A percentile compares a stretch with the other conserved stretches of the same genome.
Evolutionary conservation across 2,113 vertebrate species (phyloP).

Genomic region (Myotis yumanensis): DNA sequence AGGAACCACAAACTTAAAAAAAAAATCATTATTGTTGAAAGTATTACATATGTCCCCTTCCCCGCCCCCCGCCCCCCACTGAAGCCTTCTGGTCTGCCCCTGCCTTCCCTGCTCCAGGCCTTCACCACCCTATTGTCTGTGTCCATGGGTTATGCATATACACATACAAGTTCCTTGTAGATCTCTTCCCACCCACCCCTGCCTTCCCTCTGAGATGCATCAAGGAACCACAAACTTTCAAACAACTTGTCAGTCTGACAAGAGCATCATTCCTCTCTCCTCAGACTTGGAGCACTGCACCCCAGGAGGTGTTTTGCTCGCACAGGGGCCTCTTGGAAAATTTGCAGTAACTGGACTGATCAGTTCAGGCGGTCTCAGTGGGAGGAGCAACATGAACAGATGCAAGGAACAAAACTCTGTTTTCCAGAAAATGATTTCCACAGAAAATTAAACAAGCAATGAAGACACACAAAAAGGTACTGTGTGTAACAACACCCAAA

Average conservation of each 20-base stretch:
- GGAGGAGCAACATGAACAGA: slow-evolving; percentile 49
- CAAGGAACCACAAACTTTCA: neutral
- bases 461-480: slow-evolving; percentile 44
- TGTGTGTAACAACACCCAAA: slow-evolving; percentile 6
- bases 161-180: too few relatives aligned
- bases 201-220: too few relatives aligned
- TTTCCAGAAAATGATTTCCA: slow-evolving; percentile 65
- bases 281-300: neutral
- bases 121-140: too few relatives aligned
- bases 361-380: neutral
- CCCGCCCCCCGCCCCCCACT: too few relatives aligned
- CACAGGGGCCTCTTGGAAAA: neutral
- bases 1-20: neutral
- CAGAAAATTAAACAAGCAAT: slow-evolving; percentile 65
- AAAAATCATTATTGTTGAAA: too few relatives aligned
- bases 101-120: too few relatives aligned
- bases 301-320: neutral
- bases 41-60: too few relatives aligned
- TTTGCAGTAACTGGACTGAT: neutral
- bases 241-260: neutral
- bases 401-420: slow-evolving; percentile 38
- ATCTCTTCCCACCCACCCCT: too few relatives aligned
- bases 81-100: too few relatives aligned
- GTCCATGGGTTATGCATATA: too few relatives aligned
- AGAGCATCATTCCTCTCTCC: neutral